Percentiles rank a stretch among this genome's conserved stretches.
Conservation (phyloP, 2,888 invertebrate genomes). For the Dynastes hyllus region DNA sequence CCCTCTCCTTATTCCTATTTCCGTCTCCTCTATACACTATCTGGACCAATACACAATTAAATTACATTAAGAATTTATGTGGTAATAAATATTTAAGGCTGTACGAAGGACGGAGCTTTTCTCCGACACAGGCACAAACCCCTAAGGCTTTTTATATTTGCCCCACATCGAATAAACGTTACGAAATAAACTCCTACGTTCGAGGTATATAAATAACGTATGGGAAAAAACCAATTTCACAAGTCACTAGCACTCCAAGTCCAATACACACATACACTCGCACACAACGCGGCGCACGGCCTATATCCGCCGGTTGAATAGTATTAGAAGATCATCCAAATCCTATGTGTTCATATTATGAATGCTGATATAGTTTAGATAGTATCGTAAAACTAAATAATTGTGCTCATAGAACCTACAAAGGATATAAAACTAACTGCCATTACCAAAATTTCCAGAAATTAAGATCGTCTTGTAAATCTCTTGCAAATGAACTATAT, state of each 20-base stretch:
- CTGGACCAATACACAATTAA: constrained; percentile 28
- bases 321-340: constrained; percentile 37
- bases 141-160: constrained; percentile 38
- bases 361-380: too few species aligned
- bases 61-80: constrained; percentile 41
- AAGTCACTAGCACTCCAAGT: constrained; percentile 49
- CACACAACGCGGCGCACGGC: neutral
- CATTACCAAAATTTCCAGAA: too few species aligned
- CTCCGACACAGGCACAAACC: constrained; percentile 12
- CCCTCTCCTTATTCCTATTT: neutral
- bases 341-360: neutral
- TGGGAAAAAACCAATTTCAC: constrained; percentile 50
- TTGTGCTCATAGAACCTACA: too few species aligned
- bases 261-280: constrained; percentile 32
- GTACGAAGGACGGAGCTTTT: neutral
- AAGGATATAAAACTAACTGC: too few species aligned
- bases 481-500: too few species aligned
- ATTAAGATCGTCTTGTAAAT: too few species aligned
- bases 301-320: neutral
- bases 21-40: neutral
- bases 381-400: too few species aligned
- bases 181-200: constrained; percentile 45
- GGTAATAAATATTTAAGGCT: constrained; percentile 42
- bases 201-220: constrained; percentile 46
- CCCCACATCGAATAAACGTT: constrained; percentile 45